Percentiles rank a stretch among this genome's conserved stretches.
Evolutionary conservation across 2,113 vertebrate genomes (phyloP).

Genomic region (Reinhardtius hippoglossoides): DNA sequence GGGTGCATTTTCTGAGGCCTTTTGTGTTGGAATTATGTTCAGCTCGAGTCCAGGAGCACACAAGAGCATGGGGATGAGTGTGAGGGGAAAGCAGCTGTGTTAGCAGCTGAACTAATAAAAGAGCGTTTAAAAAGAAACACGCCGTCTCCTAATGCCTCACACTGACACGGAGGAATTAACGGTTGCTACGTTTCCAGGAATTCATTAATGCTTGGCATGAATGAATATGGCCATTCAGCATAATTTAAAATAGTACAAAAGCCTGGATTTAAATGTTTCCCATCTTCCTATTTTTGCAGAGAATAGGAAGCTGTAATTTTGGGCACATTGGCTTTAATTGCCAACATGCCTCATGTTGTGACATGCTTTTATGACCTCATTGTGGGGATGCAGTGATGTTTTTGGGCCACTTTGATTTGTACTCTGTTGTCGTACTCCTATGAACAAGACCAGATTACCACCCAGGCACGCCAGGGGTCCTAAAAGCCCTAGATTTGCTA

Average conservation of each 20-base stretch:
- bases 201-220: constrained; percentile 54
- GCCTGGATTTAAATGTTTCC: constrained; percentile 45
- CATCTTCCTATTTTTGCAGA: constrained; percentile 6
- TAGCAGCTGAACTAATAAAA: constrained; percentile 63
- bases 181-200: constrained; percentile 37
- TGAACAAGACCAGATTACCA: neutral
- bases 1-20: constrained; percentile 51
- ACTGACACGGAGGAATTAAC: constrained; percentile 46
- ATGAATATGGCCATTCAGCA: constrained; percentile 38
- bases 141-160: constrained; percentile 41
- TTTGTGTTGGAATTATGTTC: constrained; percentile 71
- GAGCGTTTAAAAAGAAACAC: constrained; percentile 55
- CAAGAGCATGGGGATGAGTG: constrained; percentile 29
- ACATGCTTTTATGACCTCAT: constrained; percentile 34
- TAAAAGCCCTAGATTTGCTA: neutral
- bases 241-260: constrained; percentile 43
- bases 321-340: constrained; percentile 41
- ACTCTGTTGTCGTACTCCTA: neutral
- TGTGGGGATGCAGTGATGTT: neutral
- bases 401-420: neutral
- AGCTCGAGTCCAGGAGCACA: constrained; percentile 42
- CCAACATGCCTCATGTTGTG: constrained; percentile 32
- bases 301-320: constrained; percentile 49
- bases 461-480: neutral
- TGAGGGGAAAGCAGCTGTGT: constrained; percentile 55